Conservation (phyloP, 2,888 invertebrate genomes). For the Dioctria rufipes region DNA sequence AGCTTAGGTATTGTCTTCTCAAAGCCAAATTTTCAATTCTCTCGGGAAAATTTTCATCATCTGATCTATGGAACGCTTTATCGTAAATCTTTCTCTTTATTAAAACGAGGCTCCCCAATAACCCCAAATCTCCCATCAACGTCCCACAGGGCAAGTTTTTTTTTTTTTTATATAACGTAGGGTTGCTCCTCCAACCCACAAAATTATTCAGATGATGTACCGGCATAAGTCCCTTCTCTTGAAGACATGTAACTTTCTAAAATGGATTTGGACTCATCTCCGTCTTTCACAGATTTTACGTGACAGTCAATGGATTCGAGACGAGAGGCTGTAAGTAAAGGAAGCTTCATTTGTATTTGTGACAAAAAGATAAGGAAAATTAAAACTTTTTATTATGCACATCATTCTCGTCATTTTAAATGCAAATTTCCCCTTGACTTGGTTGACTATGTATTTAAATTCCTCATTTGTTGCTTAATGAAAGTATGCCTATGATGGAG, state of each 20-base stretch:
- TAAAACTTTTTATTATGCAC: slow-evolving; percentile 42
- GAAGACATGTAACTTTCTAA: slow-evolving; percentile 26
- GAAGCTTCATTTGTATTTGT: slow-evolving; percentile 27
- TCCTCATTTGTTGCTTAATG: slow-evolving; percentile 6
- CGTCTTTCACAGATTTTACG: slow-evolving; percentile 7
- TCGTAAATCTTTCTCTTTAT: slow-evolving; percentile 46
- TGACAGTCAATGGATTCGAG: slow-evolving; percentile 10
- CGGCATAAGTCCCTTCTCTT: background rate
- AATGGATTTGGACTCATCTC: slow-evolving; percentile 3
- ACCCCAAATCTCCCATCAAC: slow-evolving; percentile 23
- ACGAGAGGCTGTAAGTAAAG: background rate
- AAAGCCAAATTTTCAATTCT: slow-evolving; percentile 31
- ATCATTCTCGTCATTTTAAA: slow-evolving; percentile 32
- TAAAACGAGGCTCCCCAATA: slow-evolving; percentile 29
- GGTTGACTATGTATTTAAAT: background rate
- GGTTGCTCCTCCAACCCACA: slow-evolving; percentile 9
- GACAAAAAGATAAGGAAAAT: slow-evolving; percentile 40
- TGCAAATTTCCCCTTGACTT: slow-evolving; percentile 12
- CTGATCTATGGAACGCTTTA: slow-evolving; percentile 17
- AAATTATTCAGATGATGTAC: slow-evolving; percentile 37
- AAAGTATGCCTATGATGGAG: background rate
- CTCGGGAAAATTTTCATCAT: slow-evolving; percentile 32
- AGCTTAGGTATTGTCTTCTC: slow-evolving; percentile 33
- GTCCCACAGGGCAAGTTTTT: slow-evolving; percentile 26
- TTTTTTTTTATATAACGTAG: background rate